Percentiles rank a stretch among this genome's conserved stretches.
Evolutionary conservation across 2,888 invertebrate species (phyloP).

Genomic region (Entomobrya multifasciata): DNA sequence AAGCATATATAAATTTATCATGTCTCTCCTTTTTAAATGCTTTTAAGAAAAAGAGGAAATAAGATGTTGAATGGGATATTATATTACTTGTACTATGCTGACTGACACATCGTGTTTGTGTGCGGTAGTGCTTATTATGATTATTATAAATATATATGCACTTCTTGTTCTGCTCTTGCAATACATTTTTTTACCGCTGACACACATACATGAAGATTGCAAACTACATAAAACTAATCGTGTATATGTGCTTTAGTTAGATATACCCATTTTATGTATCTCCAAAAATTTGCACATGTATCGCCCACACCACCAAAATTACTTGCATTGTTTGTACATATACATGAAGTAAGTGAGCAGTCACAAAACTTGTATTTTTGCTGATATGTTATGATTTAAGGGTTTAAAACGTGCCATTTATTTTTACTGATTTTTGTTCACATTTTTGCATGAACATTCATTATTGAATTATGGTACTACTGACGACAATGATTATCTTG

Average conservation of each 20-base stretch:
- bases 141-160: not conserved
- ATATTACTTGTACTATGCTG: not conserved
- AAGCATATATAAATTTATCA: not conserved
- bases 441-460: conserved; percentile 25
- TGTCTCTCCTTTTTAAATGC: too few relatives aligned
- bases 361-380: not conserved
- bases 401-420: conserved; percentile 36
- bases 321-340: conserved; percentile 28
- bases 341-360: conserved; percentile 19
- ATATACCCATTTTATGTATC: not conserved
- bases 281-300: too few relatives aligned
- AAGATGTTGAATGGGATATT: conserved; percentile 46
- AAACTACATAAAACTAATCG: too few relatives aligned
- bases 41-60: conserved; percentile 56
- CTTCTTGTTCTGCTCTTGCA: conserved; percentile 1
- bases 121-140: not conserved
- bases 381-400: conserved; percentile 18
- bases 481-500: conserved; percentile 11
- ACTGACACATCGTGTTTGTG: not conserved
- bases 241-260: not conserved
- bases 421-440: conserved; percentile 7
- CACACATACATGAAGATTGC: conserved; percentile 40
- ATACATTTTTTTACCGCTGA: not conserved
- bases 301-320: conserved; percentile 46
- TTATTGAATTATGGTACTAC: conserved; percentile 30